Conservation (phyloP, 2,888 invertebrate genomes). For the Tetragnatha montana region DNA sequence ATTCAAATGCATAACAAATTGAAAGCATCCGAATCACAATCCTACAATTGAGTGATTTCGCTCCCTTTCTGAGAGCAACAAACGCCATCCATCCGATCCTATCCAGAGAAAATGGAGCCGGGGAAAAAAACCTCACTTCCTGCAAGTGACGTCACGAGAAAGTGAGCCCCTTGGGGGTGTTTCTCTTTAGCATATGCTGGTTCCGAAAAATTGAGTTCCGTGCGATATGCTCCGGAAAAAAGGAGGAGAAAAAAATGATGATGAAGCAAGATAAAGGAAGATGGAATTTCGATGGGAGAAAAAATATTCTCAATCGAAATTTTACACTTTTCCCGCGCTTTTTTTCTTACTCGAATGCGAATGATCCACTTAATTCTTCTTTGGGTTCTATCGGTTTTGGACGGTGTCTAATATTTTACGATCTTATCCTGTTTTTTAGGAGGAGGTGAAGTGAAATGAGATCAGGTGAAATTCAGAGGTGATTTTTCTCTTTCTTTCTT, state of each 20-base stretch:
- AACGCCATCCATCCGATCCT: conserved; percentile 10
- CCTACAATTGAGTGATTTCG: conserved; percentile 29
- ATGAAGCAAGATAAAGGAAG: conserved; percentile 59
- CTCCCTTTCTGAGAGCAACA: conserved; percentile 12
- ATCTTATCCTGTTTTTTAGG: not conserved
- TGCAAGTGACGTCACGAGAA: conserved; percentile 16
- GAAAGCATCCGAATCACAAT: not conserved
- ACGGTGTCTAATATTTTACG: conserved; percentile 17
- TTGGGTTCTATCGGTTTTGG: conserved; percentile 41
- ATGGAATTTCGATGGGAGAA: conserved; percentile 48
- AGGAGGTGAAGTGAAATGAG: not conserved
- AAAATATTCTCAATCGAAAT: conserved; percentile 35
- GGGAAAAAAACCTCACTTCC: conserved; percentile 45
- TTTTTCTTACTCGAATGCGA: conserved; percentile 33
- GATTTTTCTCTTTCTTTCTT: not conserved
- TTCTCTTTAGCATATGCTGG: conserved; percentile 55
- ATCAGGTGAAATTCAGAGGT: not conserved
- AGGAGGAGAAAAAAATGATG: conserved; percentile 40
- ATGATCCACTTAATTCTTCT: conserved; percentile 48
- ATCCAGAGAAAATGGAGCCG: conserved; percentile 20
- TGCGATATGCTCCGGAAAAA: conserved; percentile 20
- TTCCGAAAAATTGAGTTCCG: conserved; percentile 56
- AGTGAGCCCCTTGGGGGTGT: conserved; percentile 34
- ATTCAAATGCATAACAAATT: not conserved
- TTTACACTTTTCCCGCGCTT: conserved; percentile 34